A percentile compares a stretch with the other conserved stretches of the same genome.
These are phyloP conservation scores for Nymphicus hollandicus DNA, from an alignment of 2,113 vertebrate species.

Conservation along the genomic window DNA sequence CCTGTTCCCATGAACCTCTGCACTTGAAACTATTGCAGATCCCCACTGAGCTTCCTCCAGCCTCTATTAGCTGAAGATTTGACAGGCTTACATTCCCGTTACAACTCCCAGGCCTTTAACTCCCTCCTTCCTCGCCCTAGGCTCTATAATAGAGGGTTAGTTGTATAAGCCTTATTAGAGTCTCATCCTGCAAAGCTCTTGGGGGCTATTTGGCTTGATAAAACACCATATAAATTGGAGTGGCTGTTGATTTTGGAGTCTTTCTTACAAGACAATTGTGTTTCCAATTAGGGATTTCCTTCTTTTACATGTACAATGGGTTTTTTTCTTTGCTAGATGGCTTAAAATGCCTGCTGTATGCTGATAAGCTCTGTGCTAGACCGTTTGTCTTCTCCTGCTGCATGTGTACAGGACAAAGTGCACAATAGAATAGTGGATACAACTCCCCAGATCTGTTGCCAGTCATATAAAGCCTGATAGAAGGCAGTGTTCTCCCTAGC, in stretches of 20 bases:
- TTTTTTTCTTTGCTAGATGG: slow-evolving; percentile 10
- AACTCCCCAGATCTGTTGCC: background rate
- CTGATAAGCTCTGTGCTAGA: slow-evolving; percentile 36
- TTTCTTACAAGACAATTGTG: background rate
- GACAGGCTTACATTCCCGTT: background rate
- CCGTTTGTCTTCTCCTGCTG: slow-evolving; percentile 14
- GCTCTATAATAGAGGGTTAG: background rate
- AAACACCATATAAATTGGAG: slow-evolving; percentile 48
- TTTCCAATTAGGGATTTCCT: slow-evolving; percentile 52
- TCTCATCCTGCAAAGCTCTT: slow-evolving; percentile 9
- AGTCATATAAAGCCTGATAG: background rate
- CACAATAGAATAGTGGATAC: background rate
- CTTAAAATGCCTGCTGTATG: slow-evolving; percentile 32
- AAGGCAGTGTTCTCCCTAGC: background rate
- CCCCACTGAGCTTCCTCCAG: background rate
- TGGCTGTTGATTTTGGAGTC: slow-evolving; percentile 54
- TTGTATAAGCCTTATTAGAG: slow-evolving; percentile 39
- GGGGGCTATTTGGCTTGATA: slow-evolving; percentile 47
- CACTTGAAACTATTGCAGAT: background rate
- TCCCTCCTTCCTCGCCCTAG: background rate
- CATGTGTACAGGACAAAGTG: background rate
- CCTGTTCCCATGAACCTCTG: background rate
- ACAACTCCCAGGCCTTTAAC: background rate
- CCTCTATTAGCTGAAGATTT: background rate
- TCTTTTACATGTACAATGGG: background rate